Base-by-base conservation (phyloP, 2,797 vertebrate species). In the Esox masquinongy region DNA sequence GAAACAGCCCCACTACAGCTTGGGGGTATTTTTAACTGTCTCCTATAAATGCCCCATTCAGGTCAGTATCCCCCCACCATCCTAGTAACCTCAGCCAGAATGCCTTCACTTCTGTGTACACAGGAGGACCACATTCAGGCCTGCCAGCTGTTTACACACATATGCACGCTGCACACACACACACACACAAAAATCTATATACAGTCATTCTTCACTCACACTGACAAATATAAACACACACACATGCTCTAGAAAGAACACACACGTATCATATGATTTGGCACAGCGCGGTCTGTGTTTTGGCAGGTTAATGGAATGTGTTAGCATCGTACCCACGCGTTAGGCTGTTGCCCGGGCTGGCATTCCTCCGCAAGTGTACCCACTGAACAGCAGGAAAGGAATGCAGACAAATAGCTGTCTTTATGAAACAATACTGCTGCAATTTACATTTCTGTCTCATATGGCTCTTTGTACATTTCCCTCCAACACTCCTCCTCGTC, bases 31-130 rank as follows among this genome's bases (percentile, higher is more conserved):
- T 94, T 92, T 93, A 93, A 92, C 91, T 86, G 84, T 89, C 90
- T 83, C 87, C 91, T 92, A 88, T 92, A 93, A 94, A 94, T 92
- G 91, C 88, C 81, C 92, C 91, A 89, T 92, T 93, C 92, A 94
- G 90, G 78, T 77, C 73, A 68, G 11, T 82, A 75, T 79, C 84
- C 83, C 83, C 87, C 88, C 85, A 84, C 90, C 92, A 86, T 88
- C 88, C 87, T 88, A 75, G 83, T 84, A 88, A 92, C 90, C 89
- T 90, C 91, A 91, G 85, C 89, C 85, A 88, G 87, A 92, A 91
- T 94, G 90, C 90, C 88, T 93, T 89, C 78, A 87, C 87, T 88
- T 86, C 84, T 90, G 88, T 92, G 89, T 87, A 86, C 86, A 90
- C 80, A 90, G 85, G 82, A 90, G 85, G 82, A 89, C 92, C 89